Percentiles rank a stretch among this genome's conserved stretches.
Evolutionary conservation across 2,888 invertebrate species (phyloP).

Genomic region (Pammene fasciana): DNA sequence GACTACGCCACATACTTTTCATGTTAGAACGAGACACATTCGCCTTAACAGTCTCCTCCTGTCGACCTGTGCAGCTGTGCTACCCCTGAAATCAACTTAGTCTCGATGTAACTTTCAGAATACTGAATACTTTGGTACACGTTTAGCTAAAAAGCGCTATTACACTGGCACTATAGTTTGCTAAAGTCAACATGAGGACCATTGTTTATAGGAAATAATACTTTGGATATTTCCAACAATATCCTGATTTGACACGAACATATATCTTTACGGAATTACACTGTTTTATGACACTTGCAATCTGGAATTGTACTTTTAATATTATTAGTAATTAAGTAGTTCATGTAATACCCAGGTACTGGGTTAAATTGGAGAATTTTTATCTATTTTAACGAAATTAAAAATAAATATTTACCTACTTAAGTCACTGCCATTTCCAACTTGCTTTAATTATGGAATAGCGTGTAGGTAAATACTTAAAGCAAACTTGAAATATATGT

Average conservation of each 20-base stretch:
- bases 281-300: slow-evolving; percentile 24
- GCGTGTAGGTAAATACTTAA: slow-evolving; percentile 20
- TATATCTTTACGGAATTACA: slow-evolving; percentile 20
- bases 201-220: not conserved
- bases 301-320: slow-evolving; percentile 26
- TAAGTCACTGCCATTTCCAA: slow-evolving; percentile 65
- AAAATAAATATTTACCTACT: slow-evolving; percentile 43
- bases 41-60: too few relatives aligned
- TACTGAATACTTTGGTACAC: not conserved
- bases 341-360: not conserved
- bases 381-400: slow-evolving; percentile 41
- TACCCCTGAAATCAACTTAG: too few relatives aligned
- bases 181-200: slow-evolving; percentile 1
- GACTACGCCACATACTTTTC: too few relatives aligned
- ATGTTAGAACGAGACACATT: too few relatives aligned
- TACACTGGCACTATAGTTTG: slow-evolving; percentile 5
- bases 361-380: slow-evolving; percentile 38
- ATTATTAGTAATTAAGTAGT: slow-evolving; percentile 9
- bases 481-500: not conserved
- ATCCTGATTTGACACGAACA: slow-evolving; percentile 31
- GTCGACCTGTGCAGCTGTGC: not conserved
- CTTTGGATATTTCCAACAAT: slow-evolving; percentile 1
- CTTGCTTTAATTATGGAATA: slow-evolving; percentile 47
- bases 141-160: slow-evolving; percentile 1
- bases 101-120: not conserved